Evolutionary conservation across 1,140 invertebrate genomes (phyloP).

Genomic region (Ostrea edulis): DNA sequence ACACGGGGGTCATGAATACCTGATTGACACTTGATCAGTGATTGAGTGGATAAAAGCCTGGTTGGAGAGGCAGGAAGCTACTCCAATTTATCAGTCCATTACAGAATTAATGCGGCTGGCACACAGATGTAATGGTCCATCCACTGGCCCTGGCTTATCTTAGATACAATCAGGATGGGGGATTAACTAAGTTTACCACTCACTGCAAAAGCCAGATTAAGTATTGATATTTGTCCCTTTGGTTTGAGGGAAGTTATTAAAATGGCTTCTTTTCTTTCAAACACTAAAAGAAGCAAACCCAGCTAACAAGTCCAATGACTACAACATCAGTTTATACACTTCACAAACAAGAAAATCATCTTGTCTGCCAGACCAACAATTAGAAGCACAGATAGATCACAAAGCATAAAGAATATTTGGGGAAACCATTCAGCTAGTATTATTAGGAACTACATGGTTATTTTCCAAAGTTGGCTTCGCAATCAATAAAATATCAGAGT

Average conservation of each 20-base stretch:
- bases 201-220: neutral
- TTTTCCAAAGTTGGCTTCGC: neutral
- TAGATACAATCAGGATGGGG: too few species aligned
- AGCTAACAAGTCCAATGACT: too few species aligned
- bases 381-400: too few species aligned
- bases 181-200: neutral
- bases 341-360: too few species aligned
- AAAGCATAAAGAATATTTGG: too few species aligned
- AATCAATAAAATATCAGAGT: constrained; percentile 1
- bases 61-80: neutral
- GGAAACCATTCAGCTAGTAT: neutral
- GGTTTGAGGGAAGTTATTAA: too few species aligned
- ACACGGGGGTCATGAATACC: neutral
- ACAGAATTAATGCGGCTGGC: neutral
- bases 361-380: too few species aligned
- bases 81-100: neutral
- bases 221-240: neutral
- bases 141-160: neutral
- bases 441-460: neutral
- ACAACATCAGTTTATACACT: too few species aligned
- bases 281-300: too few species aligned
- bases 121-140: neutral
- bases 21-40: constrained; percentile 1
- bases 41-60: neutral
- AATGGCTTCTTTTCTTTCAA: too few species aligned